Conservation (phyloP, 64 coral and sea anemone species). For the Hydrozoanthus tunicans region DNA sequence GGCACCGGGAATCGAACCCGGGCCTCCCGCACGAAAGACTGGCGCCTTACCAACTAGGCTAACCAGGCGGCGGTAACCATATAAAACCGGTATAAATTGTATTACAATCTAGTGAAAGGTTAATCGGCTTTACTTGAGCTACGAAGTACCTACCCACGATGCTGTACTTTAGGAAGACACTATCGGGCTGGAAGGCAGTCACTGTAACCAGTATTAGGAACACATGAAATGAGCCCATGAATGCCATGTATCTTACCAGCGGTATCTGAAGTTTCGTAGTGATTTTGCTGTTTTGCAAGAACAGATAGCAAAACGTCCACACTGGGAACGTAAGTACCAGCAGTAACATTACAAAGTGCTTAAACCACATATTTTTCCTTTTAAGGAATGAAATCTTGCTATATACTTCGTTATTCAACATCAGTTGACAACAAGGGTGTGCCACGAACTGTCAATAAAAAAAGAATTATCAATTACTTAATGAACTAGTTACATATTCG, state of each 20-base stretch:
- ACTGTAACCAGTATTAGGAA: constrained; percentile 7
- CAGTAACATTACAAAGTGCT: background rate
- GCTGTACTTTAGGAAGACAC: background rate
- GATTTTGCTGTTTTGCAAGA: background rate
- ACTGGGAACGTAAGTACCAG: background rate
- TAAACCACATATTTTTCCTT: background rate
- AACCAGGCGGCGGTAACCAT: no score
- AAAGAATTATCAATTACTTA: background rate
- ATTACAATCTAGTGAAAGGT: no score
- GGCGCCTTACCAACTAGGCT: no score
- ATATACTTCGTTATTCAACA: background rate
- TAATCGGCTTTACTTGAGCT: background rate
- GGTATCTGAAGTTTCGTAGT: background rate
- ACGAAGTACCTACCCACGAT: background rate
- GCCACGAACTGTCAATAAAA: background rate
- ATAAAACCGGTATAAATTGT: no score
- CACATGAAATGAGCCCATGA: background rate
- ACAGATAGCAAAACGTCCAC: background rate
- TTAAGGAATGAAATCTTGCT: background rate
- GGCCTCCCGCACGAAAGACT: no score
- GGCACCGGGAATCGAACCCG: no score
- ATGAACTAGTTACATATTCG: background rate
- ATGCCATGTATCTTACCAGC: background rate
- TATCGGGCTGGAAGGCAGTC: background rate
- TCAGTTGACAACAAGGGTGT: background rate